These are phyloP conservation scores for Indri indri DNA, from an alignment of 2,113 vertebrate species.

Conservation along the genomic window DNA sequence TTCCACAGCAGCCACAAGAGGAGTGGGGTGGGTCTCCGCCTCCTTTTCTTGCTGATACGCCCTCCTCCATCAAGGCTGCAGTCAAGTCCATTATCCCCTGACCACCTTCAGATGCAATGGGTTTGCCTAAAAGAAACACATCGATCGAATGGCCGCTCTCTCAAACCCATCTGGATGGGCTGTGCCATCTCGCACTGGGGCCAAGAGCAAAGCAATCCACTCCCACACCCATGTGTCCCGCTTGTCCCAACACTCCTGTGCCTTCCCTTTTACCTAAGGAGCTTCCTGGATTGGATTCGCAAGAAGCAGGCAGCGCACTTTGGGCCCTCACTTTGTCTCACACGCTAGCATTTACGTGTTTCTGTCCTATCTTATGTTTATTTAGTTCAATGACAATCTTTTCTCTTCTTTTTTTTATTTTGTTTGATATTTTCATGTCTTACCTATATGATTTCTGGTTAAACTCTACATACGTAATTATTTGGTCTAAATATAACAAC, in stretches of 20 bases:
- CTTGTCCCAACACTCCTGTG: no score
- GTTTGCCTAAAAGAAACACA: background rate
- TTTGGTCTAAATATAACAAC: background rate
- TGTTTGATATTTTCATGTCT: background rate
- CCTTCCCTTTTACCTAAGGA: background rate
- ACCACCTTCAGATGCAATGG: background rate
- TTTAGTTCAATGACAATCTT: background rate
- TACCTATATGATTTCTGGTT: background rate
- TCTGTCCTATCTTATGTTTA: background rate
- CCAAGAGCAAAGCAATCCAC: background rate
- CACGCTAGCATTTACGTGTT: no score
- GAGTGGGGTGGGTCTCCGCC: background rate
- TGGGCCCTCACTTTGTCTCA: background rate
- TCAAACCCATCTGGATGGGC: background rate
- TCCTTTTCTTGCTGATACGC: background rate
- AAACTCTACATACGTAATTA: background rate
- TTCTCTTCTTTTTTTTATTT: background rate
- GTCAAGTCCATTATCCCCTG: background rate
- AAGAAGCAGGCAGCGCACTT: no score
- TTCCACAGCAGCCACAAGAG: background rate
- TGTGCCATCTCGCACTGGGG: background rate
- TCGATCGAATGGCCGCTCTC: fast-evolving
- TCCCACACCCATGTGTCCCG: no score
- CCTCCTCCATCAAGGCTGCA: background rate
- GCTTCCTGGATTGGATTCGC: background rate